Evolutionary conservation across 35 echinoderm and acorn worm species (phyloP), one percentile per base, ranked within the genome.

Genomic region (Ophiothrix spiculata): DNA sequence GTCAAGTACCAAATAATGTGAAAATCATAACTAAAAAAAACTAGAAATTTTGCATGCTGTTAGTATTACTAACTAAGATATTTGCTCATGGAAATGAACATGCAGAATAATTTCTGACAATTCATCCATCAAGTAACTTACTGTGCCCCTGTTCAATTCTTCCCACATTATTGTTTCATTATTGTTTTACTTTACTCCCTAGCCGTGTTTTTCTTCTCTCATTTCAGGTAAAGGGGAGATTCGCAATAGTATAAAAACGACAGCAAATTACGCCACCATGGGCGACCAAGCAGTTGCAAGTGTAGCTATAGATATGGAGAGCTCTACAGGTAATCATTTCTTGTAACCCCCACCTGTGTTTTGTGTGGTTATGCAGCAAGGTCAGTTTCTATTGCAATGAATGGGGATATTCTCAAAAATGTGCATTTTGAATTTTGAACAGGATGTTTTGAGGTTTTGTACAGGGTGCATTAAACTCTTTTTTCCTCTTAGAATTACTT

Each of bases 211-310:
- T 38, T 36, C 35, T 32, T 32, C 64, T 4, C 64, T 32, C 33
- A 11, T 10, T 80, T 42, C 32, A 63, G 56, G 81, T 63, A 64
- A 84, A 37, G 63, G 37, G 17, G 81, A 60, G 21, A 84, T 84
- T 21, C 54, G 81, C 32, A 60, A 84, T 4, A 84, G 81, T 34
- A 84, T 84, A 31, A 84, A 84, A 60, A 64, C 81, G 34, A 63
- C 45, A n/a, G 36, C 54, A 36, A 73, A 31, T 14, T 64, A 84
- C 81, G 54, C 81, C 54, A 84, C 81, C 54, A 84, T 84, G 81
- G 33, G 25, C 23, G 39, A 38, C 16, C 45, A 8, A 60, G 80
- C 0, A 45, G 31, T 32, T 38, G 33, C 35, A 25, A 80, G 78
- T 38, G 78, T 69, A 10, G 60, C 60, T 12, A 69, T 69, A 4